phyloP scores from a whole-genome alignment of 2,888 invertebrate species.

The Epinotia demarniana region DNA sequence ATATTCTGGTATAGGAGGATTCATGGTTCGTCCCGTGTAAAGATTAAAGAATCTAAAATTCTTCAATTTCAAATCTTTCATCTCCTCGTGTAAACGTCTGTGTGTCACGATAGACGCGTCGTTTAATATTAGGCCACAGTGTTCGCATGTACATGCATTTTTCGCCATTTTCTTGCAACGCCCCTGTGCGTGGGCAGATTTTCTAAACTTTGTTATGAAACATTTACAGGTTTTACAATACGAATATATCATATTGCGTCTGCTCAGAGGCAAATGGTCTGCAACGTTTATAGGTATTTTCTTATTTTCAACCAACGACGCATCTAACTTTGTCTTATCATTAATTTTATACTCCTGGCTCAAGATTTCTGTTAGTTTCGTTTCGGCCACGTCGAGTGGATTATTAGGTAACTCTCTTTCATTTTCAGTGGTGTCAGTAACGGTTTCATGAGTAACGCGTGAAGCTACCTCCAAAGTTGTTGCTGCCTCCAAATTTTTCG shows the following conservation, averaged over 20 bases:
- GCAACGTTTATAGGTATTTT: not conserved
- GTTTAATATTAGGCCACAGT: conserved; percentile 67
- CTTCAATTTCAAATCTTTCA: conserved; percentile 58
- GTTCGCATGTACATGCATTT: conserved; percentile 56
- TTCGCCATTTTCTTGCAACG: conserved; percentile 56
- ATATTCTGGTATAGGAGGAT: conserved; percentile 66
- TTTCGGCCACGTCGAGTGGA: too few relatives aligned
- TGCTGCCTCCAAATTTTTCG: conserved; percentile 25
- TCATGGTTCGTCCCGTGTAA: conserved; percentile 56
- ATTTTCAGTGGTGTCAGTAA: not conserved
- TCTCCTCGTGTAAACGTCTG: conserved; percentile 56
- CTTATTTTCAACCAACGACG: not conserved
- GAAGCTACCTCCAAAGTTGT: not conserved
- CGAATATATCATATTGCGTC: conserved; percentile 1
- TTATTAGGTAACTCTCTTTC: not conserved
- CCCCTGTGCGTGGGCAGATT: conserved; percentile 55
- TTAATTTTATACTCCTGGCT: not conserved
- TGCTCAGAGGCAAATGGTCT: not conserved
- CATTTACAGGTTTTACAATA: conserved; percentile 65
- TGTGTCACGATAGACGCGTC: conserved; percentile 56
- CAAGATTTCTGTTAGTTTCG: too few relatives aligned
- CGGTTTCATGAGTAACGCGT: not conserved
- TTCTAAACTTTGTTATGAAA: conserved; percentile 54
- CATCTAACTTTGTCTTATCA: not conserved
- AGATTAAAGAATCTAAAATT: conserved; percentile 67